Conservation (phyloP, 2,113 vertebrate genomes). For the Seriola dumerili region DNA sequence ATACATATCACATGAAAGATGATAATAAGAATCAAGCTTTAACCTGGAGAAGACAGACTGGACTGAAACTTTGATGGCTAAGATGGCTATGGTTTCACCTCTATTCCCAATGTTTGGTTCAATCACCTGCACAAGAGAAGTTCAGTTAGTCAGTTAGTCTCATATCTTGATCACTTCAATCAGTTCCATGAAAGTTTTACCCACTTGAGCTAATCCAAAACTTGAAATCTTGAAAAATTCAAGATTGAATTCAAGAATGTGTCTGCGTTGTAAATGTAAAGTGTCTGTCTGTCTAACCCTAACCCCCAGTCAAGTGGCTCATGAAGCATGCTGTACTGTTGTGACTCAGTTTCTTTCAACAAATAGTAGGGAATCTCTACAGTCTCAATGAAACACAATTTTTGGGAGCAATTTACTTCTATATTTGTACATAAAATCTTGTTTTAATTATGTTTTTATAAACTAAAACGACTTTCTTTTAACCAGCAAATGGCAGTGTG, state of each 20-base stretch:
- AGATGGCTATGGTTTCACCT: slow-evolving; percentile 81
- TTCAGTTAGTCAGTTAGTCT: not conserved
- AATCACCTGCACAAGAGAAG: slow-evolving; percentile 84
- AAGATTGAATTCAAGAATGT: no score
- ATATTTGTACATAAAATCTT: no score
- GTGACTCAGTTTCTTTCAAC: no score
- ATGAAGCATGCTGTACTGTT: no score
- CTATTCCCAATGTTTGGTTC: slow-evolving; percentile 84
- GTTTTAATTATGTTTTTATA: no score
- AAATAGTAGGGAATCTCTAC: no score
- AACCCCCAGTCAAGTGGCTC: no score
- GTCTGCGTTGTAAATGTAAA: no score
- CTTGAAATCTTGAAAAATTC: not conserved
- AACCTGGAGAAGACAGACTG: slow-evolving; percentile 85
- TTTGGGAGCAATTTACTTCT: no score
- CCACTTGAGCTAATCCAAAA: not conserved
- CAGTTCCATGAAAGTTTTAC: not conserved
- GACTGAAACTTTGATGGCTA: slow-evolving; percentile 86
- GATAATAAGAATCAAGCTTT: not conserved
- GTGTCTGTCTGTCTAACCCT: no score
- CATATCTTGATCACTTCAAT: not conserved
- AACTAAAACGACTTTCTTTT: not conserved
- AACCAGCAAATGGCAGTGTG: not conserved
- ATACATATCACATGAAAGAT: not conserved
- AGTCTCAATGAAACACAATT: no score